Percentiles rank a stretch among this genome's conserved stretches.
Evolutionary conservation across 2,888 invertebrate species (phyloP).

Genomic region (Falcaria lacertinaria): DNA sequence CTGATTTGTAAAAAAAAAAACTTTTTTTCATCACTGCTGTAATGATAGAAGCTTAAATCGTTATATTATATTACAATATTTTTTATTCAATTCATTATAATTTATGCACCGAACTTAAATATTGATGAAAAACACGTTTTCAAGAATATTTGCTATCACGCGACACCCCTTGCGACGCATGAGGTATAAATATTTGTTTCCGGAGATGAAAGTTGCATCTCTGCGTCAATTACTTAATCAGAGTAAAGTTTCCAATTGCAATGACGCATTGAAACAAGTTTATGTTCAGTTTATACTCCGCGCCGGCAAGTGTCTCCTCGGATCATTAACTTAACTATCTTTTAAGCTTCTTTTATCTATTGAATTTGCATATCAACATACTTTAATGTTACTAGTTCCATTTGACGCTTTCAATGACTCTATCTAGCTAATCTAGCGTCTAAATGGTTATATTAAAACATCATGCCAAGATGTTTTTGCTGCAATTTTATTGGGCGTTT

Average conservation of each 20-base stretch:
- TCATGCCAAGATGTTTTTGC: constrained; percentile 26
- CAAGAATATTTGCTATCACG: no score
- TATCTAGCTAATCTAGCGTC: constrained; percentile 53
- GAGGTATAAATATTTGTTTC: neutral
- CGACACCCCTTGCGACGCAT: no score
- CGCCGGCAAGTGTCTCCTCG: constrained; percentile 24
- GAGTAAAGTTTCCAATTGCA: constrained; percentile 29
- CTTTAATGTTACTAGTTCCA: constrained; percentile 40
- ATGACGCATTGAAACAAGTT: constrained; percentile 28
- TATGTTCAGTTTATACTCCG: constrained; percentile 18
- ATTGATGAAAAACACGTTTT: no score
- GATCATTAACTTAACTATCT: constrained; percentile 51
- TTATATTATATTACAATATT: no score
- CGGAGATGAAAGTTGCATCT: neutral
- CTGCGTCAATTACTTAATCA: neutral
- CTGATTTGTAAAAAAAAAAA: no score
- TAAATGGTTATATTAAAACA: constrained; percentile 38
- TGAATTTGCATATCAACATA: constrained; percentile 57
- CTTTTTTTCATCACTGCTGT: no score
- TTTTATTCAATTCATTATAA: no score
- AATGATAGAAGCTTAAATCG: no score
- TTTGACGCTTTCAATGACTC: constrained; percentile 56
- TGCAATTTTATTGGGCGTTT: constrained; percentile 10
- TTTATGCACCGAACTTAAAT: no score
- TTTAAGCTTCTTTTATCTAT: constrained; percentile 60